Conservation (phyloP, 2,888 invertebrate genomes). For the Drosophila prostipennis region DNA sequence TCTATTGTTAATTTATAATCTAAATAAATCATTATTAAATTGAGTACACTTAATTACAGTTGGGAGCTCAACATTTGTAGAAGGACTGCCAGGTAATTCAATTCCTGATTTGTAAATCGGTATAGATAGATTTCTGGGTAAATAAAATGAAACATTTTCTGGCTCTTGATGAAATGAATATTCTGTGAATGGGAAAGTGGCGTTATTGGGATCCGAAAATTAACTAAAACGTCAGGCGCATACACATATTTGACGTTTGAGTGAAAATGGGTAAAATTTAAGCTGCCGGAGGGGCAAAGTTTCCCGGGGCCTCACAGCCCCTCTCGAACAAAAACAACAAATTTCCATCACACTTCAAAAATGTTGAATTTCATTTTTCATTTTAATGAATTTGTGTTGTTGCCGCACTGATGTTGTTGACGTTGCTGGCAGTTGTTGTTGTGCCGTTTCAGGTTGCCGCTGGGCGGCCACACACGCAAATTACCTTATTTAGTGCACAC, state of each 20-base stretch:
- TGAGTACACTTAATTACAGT: too few species aligned
- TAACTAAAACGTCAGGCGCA: conserved; percentile 2
- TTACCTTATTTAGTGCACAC: conserved; percentile 80
- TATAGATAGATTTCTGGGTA: not conserved
- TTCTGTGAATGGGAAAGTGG: conserved; percentile 20
- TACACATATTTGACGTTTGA: conserved; percentile 51
- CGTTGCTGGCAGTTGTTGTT: conserved; percentile 42
- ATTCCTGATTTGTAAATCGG: too few species aligned
- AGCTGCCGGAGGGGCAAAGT: conserved; percentile 29
- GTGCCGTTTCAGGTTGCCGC: conserved; percentile 55
- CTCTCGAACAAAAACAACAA: conserved; percentile 16
- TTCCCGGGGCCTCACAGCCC: not conserved
- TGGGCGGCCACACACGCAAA: conserved; percentile 70
- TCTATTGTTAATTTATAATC: too few species aligned
- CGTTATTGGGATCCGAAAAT: not conserved
- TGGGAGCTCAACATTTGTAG: too few species aligned
- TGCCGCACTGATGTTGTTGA: conserved; percentile 44
- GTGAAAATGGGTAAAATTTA: conserved; percentile 61
- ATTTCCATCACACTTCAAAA: conserved; percentile 63
- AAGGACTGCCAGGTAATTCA: too few species aligned
- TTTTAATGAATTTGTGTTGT: conserved; percentile 77
- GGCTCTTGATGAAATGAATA: not conserved
- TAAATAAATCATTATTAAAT: too few species aligned
- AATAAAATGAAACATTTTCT: not conserved
- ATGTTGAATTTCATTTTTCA: conserved; percentile 79